A percentile compares a stretch with the other conserved stretches of the same genome.
These are phyloP conservation scores for Panzeria rudis DNA, from an alignment of 2,888 invertebrate genomes.

Conservation along the genomic window DNA sequence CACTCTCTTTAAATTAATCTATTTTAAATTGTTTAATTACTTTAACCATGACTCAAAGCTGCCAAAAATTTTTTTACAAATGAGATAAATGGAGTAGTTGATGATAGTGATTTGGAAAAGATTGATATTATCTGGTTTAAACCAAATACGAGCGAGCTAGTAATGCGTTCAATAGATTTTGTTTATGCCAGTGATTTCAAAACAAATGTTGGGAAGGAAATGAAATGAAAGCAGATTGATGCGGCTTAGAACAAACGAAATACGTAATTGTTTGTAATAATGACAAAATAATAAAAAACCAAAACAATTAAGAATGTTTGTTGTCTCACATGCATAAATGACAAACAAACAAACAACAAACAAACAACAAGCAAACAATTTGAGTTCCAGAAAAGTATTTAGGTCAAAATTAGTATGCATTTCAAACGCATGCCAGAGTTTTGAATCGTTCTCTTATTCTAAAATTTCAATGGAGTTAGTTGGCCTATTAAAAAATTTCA, in stretches of 20 bases:
- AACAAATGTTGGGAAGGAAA: not conserved
- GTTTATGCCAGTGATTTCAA: not conserved
- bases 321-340: not conserved
- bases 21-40: slow-evolving; percentile 16
- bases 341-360: not conserved
- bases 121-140: slow-evolving; percentile 50
- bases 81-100: not conserved
- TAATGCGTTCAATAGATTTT: not conserved
- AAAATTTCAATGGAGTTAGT: not conserved
- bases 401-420: not conserved
- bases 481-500: not conserved
- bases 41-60: not conserved
- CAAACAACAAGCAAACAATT: not conserved
- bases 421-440: not conserved
- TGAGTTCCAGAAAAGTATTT: not conserved
- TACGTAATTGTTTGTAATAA: too few species aligned
- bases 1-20: not conserved
- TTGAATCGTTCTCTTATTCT: not conserved
- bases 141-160: slow-evolving; percentile 7
- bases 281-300: not conserved
- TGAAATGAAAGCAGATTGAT: slow-evolving; percentile 15
- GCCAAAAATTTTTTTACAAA: not conserved
- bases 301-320: not conserved
- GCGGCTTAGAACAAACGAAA: slow-evolving; percentile 5
- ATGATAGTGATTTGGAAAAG: slow-evolving; percentile 9